phyloP scores from a whole-genome alignment of 92 coral and sea anemone genomes.

The Parazoanthus swiftii region DNA sequence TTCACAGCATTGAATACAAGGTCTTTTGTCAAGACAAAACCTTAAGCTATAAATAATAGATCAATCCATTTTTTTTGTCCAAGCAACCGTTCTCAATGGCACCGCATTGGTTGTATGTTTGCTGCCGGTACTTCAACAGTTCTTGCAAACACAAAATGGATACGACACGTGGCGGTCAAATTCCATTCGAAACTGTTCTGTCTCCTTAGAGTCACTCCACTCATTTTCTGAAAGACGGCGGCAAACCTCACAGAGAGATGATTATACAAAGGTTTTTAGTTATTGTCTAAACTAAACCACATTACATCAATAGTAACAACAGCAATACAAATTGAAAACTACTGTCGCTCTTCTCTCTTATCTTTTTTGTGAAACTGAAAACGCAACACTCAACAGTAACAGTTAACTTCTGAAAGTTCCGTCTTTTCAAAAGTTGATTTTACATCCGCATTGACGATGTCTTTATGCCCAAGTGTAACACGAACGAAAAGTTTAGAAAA shows the following conservation, averaged over 20 bases:
- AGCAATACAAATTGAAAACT: background rate
- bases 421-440: background rate
- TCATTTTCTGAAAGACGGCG: constrained; percentile 5
- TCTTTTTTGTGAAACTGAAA: background rate
- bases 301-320: background rate
- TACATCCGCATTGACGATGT: background rate
- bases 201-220: constrained; percentile 26
- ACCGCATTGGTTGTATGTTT: background rate
- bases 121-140: constrained; percentile 9
- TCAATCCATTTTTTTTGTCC: constrained; percentile 12
- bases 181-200: background rate
- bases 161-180: constrained; percentile 13
- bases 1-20: background rate
- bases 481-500: background rate
- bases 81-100: constrained; percentile 33
- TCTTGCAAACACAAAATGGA: background rate
- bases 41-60: constrained; percentile 16
- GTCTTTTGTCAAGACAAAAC: background rate
- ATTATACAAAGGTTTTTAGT: background rate
- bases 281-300: constrained; percentile 16
- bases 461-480: background rate
- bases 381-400: background rate
- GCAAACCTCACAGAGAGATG: background rate
- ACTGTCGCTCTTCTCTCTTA: background rate
- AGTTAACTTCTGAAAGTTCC: background rate